Evolutionary conservation across 2,797 vertebrate genomes (phyloP), one percentile per base, ranked within the genome.

Genomic region (Hydrocynus forskahlii): DNA sequence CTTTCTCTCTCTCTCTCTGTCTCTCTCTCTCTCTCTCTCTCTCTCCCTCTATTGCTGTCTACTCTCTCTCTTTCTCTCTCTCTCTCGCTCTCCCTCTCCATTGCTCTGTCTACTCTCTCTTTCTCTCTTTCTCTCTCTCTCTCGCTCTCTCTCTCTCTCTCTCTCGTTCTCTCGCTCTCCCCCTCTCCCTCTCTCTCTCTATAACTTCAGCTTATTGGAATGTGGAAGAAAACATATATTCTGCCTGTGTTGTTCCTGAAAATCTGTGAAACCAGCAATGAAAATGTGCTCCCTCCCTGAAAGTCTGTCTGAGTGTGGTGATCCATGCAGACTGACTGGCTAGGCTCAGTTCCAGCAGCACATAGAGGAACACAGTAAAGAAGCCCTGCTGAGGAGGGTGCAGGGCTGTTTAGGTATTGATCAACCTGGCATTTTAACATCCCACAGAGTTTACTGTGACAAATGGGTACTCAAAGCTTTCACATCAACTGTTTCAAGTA

Each of bases 281-380:
- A 64, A 79, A 68, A 21, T 70, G 25, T 68, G 64, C 68, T 77
- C 62, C 9, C 55, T 57, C 19, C 21, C 75, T 83, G 55, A 66
- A 76, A 75, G 76, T 75, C 70, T 64, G 76, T 86, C 66, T 80
- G 55, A 81, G 64, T 55, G 52, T 75, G n/a, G 66, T 81, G 77
- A 74, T 83, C 63, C 75, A 75, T 81, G 72, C 63, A 64, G 14
- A 78, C 78, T 52, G 60, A 3, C 71, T 73, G 80, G 62, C 45
- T 76, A 76, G 78, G 81, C 67, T 10, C 2, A 4, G 25, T 6
- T 75, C 85, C 79, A 77, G 35, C 45, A 63, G 67, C 50, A 63
- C 60, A 83, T 73, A 68, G 52, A 72, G 79, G 43, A 43, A 57
- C 57, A 67, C 43, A 29, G 38, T 73, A 40, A 59, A 79, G 29